Base-by-base conservation (phyloP, 2,888 invertebrate species). In the Drosophila limbata region DNA sequence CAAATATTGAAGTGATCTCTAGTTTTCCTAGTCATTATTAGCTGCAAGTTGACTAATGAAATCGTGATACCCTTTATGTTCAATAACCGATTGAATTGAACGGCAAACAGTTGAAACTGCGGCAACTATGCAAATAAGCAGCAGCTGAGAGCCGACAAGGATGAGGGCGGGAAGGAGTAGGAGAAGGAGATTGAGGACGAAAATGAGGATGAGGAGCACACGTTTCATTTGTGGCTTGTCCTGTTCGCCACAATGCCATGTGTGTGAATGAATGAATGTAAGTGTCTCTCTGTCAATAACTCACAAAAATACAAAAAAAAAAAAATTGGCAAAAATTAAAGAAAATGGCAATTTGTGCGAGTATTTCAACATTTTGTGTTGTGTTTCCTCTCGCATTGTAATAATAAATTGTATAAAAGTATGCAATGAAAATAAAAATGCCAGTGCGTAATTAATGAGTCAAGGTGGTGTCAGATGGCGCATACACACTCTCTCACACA, bases 341-440 rank as follows among this genome's bases (percentile, higher is more conserved):
- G 13, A 55, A 53, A 71, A 67, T 68, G 71, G 81, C 79, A 79
- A 80, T 80, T 79, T 78, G 75, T 21, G n/a, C 6, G 55, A 55
- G 55, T 73, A 72, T 72, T 76, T 82, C 72, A 68, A 61, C 62
- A 21, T 50, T 67, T 68, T 68, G 50, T 59, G 19, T 50, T 67
- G 42, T 68, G 53, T 13, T 55, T 25, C 61, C 56, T 56, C 56
- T 53, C 73, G 74, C 71, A 74, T 75, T 89, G 81, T 79, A 78
- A 89, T 89, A 89, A 86, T 86, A 86, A 86, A 89, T 86, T 87
- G 85, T 73, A 81, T 73, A 79, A 88, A 79, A 86, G 84, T 88
- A 88, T 87, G 85, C 86, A 89, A 87, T 86, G 86, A 84, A 85
- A 85, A 85, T 85, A 85, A 85, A 85, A 85, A 85, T 87, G 85